Evolutionary conservation across 2,113 vertebrate species (phyloP), one percentile per base, ranked within the genome.

Genomic region (Engystomops pustulosus): DNA sequence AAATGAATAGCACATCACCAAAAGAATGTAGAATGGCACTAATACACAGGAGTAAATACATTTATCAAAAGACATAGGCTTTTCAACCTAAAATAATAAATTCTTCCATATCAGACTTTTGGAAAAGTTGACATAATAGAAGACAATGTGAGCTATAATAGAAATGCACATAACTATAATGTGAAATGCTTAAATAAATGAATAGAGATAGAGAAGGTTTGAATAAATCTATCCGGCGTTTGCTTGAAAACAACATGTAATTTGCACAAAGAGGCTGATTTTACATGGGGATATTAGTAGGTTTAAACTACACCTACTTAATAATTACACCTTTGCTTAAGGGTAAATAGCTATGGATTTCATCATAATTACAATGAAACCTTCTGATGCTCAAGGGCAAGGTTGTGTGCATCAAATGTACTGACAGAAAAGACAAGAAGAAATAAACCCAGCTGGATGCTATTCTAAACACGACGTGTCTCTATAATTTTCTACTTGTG

Each of bases 401-500:
- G 83, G 62, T 70, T 78, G 74, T 55, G 74, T 36, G 51, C 36
- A 79, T 85, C 62, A 85, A 85, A 79, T 79, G 49, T 70, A 85
- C 62, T 11, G 36, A 70, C 62, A 79, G 65, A 67, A 70, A 58
- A 82, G 69, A 82, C 20, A 83, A 45, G 68, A 78, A 76, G 27
- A 77, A 68, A 77, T 38, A 67, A 49, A 41, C 82, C 49, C 83
- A 79, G 83, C 62, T 79, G 65, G 74, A 58, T 69, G 75, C 32
- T 32, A 30, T 70, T 85, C 74, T 79, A 70, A 85, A 85, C 79
- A 58, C 62, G 53, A 78, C 36, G 20, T 55, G 60, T 79, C 74
- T 84, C 45, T 83, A 67, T 85, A 85, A 85, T 79, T 85, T 85
- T 85, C 83, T 79, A 85, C 83, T 85, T 79, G 74, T 79, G 83